Evolutionary conservation across 2,797 vertebrate genomes (phyloP), one percentile per base, ranked within the genome.

Genomic region (Poecilia picta): DNA sequence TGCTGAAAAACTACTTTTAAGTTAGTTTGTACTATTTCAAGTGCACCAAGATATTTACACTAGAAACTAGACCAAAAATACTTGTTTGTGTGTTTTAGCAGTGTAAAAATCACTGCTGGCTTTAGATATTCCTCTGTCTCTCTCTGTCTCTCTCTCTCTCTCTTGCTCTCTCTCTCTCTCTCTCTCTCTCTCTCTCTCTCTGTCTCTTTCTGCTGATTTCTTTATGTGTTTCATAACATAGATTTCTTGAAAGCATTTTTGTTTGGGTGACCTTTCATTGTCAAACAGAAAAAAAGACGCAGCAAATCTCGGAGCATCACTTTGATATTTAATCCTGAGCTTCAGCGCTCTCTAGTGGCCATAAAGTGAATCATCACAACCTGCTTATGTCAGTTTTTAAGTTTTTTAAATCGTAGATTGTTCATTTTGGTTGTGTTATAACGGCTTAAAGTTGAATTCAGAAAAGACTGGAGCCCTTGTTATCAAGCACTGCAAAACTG

Each of bases 281-380:
- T 89, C 46, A 31, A 76, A 78, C 4, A 31, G 51, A 87, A 78
- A 80, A 77, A 81, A 84, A 85, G 85, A 83, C 11, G 4, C 55
- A 74, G 86, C 80, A 89, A 80, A 82, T 77, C 47, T 13, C 47
- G 81, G 46, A 74, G 51, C n/a, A 15, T 78, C 84, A 76, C 77
- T 89, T 28, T 8, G 25, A 80, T 41, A 77, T 89, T n/a, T 8
- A n/a, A 79, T n/a, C 66, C 12, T 43, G 23, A 15, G 23, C 8
- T 70, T 6, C 6, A 45, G 23, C 23, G 12, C 25, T 23, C 5
- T n/a, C 66, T n/a, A n/a, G 23, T 70, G 66, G 39, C 41, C 66
- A 70, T 2, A n/a, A n/a, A n/a, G 11, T 2, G 25, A 15, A 70
- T 70, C 13, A 43, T 4, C 20, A 23, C 49, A 25, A 23, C 11